These are phyloP conservation scores for Sarcophaga carnaria DNA, from an alignment of 2,888 invertebrate species.

Conservation along the genomic window DNA sequence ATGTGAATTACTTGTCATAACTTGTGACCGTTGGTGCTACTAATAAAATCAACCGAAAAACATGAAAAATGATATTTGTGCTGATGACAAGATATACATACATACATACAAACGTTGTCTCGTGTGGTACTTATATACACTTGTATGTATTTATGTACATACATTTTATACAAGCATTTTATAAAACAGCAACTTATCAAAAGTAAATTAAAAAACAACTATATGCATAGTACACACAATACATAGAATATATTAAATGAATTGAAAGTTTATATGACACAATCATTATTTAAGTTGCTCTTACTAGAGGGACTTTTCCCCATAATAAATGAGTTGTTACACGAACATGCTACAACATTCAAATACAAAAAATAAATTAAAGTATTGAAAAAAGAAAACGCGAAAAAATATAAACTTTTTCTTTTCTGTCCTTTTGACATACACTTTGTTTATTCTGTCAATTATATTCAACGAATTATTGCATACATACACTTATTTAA, in stretches of 20 bases:
- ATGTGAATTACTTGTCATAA: slow-evolving; percentile 16
- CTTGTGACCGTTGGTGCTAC: slow-evolving; percentile 15
- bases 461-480: neutral
- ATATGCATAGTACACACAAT: neutral
- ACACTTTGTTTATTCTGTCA: neutral
- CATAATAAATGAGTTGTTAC: slow-evolving; percentile 26
- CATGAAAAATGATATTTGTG: slow-evolving; percentile 27
- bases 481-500: neutral
- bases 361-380: neutral
- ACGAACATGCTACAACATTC: neutral
- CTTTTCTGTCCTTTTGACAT: neutral
- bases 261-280: slow-evolving; percentile 35
- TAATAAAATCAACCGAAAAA: slow-evolving; percentile 19
- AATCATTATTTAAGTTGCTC: slow-evolving; percentile 34
- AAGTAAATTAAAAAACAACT: neutral
- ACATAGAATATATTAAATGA: slow-evolving; percentile 20
- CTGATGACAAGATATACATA: slow-evolving; percentile 5
- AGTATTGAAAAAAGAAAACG: neutral
- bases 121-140: neutral
- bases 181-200: too few species aligned
- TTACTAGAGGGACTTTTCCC: neutral
- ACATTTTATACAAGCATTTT: too few species aligned
- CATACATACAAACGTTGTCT: neutral
- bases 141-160: neutral
- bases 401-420: neutral